Conservation (phyloP, 2,888 invertebrate species). For the Pterobdella sp. region DNA sequence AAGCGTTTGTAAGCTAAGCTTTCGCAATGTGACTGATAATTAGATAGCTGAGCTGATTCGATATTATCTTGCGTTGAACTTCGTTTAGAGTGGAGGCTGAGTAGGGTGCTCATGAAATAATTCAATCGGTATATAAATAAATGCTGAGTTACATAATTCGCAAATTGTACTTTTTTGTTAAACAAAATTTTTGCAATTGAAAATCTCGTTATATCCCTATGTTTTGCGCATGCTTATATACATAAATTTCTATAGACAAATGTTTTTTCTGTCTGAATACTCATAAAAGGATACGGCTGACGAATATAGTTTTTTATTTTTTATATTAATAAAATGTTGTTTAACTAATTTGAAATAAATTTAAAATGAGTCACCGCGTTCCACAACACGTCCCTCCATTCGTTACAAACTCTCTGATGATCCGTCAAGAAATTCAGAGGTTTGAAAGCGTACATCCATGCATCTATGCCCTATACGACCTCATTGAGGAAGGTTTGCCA, state of each 20-base stretch:
- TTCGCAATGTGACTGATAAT: too few relatives aligned
- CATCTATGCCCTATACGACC: slow-evolving; percentile 95
- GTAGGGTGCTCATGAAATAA: too few relatives aligned
- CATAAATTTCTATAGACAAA: slow-evolving; percentile 8
- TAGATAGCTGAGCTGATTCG: too few relatives aligned
- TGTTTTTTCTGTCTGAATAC: neutral
- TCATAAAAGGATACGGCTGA: neutral
- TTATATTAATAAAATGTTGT: neutral
- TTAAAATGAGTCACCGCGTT: slow-evolving; percentile 24
- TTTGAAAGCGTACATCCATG: slow-evolving; percentile 98
- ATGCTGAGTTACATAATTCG: too few relatives aligned
- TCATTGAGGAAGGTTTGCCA: slow-evolving; percentile 57
- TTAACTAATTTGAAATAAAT: neutral
- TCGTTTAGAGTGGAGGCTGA: too few relatives aligned
- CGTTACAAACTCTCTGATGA: slow-evolving; percentile 30
- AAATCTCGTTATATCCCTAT: too few relatives aligned
- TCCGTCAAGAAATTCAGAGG: slow-evolving; percentile 35
- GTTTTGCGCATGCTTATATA: slow-evolving; percentile 6
- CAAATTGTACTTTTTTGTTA: too few relatives aligned
- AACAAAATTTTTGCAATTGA: too few relatives aligned
- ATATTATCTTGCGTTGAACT: too few relatives aligned
- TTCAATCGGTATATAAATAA: too few relatives aligned
- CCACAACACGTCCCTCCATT: slow-evolving; percentile 28
- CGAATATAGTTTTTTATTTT: neutral
- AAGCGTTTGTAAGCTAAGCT: too few relatives aligned